Evolutionary conservation across 2,888 invertebrate genomes (phyloP).

Genomic region (Timema cristinae): DNA sequence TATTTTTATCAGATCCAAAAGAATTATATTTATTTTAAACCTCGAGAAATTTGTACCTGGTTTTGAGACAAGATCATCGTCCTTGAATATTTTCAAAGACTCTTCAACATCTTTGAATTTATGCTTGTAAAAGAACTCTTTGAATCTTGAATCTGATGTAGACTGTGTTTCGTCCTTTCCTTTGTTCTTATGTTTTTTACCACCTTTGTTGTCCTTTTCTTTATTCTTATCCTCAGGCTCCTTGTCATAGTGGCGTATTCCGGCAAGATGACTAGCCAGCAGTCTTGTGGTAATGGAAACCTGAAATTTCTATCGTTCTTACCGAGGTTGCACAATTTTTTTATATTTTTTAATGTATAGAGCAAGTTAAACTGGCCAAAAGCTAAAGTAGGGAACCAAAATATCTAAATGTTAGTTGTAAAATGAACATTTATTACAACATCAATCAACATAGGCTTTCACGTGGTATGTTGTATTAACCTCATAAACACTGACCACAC

Average conservation of each 20-base stretch:
- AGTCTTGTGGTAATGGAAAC: constrained; percentile 50
- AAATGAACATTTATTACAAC: too few relatives aligned
- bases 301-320: constrained; percentile 30
- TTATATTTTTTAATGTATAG: too few relatives aligned
- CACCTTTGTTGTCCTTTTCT: not conserved
- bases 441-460: too few relatives aligned
- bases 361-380: too few relatives aligned
- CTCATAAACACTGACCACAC: too few relatives aligned
- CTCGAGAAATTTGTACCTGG: constrained; percentile 44
- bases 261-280: constrained; percentile 50
- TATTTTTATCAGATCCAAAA: not conserved
- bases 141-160: constrained; percentile 18
- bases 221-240: constrained; percentile 29
- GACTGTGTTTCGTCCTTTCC: constrained; percentile 5
- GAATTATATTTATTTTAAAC: not conserved
- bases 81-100: constrained; percentile 50
- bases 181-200: not conserved
- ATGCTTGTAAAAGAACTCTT: constrained; percentile 47
- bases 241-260: constrained; percentile 53
- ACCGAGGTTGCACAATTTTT: too few relatives aligned
- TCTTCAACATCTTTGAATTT: constrained; percentile 43
- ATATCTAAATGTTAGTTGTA: too few relatives aligned
- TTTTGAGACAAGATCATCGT: constrained; percentile 50
- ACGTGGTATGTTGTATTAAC: too few relatives aligned
- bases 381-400: too few relatives aligned